Evolutionary conservation across 2,888 invertebrate species (phyloP), one percentile per base, ranked within the genome.

Genomic region (Macaria liturata): DNA sequence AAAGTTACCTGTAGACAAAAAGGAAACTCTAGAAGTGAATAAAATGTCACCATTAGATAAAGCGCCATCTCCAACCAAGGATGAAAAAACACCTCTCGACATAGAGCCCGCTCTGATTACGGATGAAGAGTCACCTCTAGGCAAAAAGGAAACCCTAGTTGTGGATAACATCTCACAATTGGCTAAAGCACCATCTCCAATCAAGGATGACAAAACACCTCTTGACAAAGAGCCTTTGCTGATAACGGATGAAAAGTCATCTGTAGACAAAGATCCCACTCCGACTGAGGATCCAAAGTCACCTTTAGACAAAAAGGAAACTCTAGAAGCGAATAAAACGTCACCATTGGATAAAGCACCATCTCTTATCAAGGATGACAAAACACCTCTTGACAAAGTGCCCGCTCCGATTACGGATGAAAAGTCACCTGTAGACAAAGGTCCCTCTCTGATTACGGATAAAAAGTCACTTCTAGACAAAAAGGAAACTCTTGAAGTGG

Each of bases 21-120:
- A 40, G n/a, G 42, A 61, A 42, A 69, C 64, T 37, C 57, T 62
- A 9, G 40, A 53, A 9, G 49, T 61, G 46, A 62, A 53, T 0
- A 61, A 65, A 4, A 65, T 69, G 40, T 42, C 56, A 42, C n/a
- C 20, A 46, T 47, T 49, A 39, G 50, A 58, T 0, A 58, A 52
- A 7, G 46, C 3, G 6, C 34, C 54, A 0, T 62, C 55, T 5
- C 40, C 42, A n/a, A 8, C 51, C 0, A 47, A 61, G 6, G 62
- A 64, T 2, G 57, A 9, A 32, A 49, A 4, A 31, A 53, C 4
- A 68, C 3, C 8, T 4, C 44, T 54, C 0, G 57, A 57, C 0
- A 67, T 65, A n/a, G 9, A 9, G 4, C 49, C 46, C 0, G 69
- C 61, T 4, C 55, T 54, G 0, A 30, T 30, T 0, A 34, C 63